phyloP scores from a whole-genome alignment of 1,140 invertebrate species.

The Pogonus chalceus region DNA sequence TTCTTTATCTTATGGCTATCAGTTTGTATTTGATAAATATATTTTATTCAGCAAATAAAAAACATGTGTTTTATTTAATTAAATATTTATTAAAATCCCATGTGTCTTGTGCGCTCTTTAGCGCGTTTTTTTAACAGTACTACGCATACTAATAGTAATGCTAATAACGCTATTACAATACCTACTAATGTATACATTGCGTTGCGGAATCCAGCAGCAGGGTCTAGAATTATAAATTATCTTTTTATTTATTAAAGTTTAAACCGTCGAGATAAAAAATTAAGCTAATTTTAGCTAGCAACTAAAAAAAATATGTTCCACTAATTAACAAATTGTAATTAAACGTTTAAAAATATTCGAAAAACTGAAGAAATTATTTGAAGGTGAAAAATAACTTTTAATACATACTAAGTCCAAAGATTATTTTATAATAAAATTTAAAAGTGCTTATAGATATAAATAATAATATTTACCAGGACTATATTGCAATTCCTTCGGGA shows the following conservation, averaged over 20 bases:
- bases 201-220: slow-evolving; percentile 32
- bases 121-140: slow-evolving; percentile 35
- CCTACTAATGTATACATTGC: slow-evolving; percentile 39
- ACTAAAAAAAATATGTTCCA: too few species aligned
- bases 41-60: slow-evolving; percentile 4
- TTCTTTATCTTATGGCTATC: neutral
- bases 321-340: too few species aligned
- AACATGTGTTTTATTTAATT: neutral
- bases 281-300: too few species aligned
- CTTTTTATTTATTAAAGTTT: too few species aligned
- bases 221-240: slow-evolving; percentile 28
- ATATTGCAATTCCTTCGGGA: slow-evolving; percentile 23
- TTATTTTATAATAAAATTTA: too few species aligned
- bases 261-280: too few species aligned
- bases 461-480: slow-evolving; percentile 20
- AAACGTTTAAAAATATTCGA: slow-evolving; percentile 11
- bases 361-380: slow-evolving; percentile 4
- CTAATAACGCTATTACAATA: slow-evolving; percentile 35
- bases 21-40: slow-evolving; percentile 6
- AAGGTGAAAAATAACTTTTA: too few species aligned
- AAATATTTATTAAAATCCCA: slow-evolving; percentile 21
- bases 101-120: slow-evolving; percentile 28
- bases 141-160: slow-evolving; percentile 35
- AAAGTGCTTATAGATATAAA: slow-evolving; percentile 7
- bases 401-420: too few species aligned